A percentile compares a stretch with the other conserved stretches of the same genome.
phyloP scores from a whole-genome alignment of 2,888 invertebrate species.

The Callosobruchus maculatus region DNA sequence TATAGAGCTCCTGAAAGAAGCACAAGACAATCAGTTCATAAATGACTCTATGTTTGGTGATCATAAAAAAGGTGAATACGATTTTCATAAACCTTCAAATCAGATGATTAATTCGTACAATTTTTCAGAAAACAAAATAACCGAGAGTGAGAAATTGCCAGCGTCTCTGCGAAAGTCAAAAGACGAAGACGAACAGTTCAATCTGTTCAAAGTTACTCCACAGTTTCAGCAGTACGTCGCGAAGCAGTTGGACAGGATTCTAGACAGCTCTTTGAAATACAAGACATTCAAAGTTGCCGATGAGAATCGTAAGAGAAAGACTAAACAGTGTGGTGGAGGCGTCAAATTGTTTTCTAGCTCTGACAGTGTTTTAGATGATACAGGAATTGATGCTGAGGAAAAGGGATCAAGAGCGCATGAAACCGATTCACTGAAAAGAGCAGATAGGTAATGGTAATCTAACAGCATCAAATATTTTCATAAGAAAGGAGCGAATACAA shows the following conservation, averaged over 20 bases:
- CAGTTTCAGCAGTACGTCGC: constrained; percentile 54
- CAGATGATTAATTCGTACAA: neutral
- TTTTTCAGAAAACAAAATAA: neutral
- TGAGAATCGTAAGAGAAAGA: constrained; percentile 12
- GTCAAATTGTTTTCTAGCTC: constrained; percentile 21
- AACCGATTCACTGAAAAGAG: constrained; percentile 15
- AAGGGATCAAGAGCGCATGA: neutral
- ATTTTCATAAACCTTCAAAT: constrained; percentile 5
- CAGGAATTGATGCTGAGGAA: neutral
- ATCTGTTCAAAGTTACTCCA: constrained; percentile 53
- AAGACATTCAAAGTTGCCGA: constrained; percentile 16
- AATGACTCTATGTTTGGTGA: constrained; percentile 42
- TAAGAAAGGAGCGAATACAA: no score
- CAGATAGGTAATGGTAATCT: neutral
- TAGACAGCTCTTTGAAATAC: constrained; percentile 34
- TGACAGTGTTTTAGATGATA: constrained; percentile 33
- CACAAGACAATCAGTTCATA: constrained; percentile 52
- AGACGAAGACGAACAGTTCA: constrained; percentile 54
- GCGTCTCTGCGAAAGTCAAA: constrained; percentile 31
- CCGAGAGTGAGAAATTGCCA: constrained; percentile 2
- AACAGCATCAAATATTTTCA: no score
- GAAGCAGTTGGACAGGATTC: constrained; percentile 51
- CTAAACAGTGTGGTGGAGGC: constrained; percentile 12
- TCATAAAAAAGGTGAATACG: constrained; percentile 18
- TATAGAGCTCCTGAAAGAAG: constrained; percentile 45